Conservation (phyloP, 2,113 vertebrate genomes). For the Tichodroma muraria region DNA sequence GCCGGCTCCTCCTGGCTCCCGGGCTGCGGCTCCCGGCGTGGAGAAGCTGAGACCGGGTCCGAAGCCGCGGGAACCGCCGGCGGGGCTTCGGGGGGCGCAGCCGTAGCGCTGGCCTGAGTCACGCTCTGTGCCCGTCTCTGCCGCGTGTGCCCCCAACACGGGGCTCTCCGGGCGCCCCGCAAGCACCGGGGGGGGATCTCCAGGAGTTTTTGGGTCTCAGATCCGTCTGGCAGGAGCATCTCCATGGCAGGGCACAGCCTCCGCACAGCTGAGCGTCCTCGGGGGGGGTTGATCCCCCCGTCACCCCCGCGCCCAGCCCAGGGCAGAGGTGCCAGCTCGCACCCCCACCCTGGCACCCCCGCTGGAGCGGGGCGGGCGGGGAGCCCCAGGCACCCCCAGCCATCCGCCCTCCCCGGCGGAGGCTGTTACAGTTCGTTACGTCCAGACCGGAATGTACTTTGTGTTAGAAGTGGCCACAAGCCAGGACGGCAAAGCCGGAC, state of each 20-base stretch:
- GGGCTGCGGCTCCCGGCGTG: background rate
- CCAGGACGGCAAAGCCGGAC: constrained; percentile 64
- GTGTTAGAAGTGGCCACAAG: constrained; percentile 72
- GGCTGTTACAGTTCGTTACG: constrained; percentile 75
- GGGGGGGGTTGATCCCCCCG: background rate
- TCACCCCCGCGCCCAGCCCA: accelerated
- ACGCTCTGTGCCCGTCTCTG: background rate
- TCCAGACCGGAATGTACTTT: constrained; percentile 76
- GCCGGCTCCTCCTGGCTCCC: background rate
- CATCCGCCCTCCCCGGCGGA: background rate
- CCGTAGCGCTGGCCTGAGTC: background rate
- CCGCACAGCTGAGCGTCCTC: background rate
- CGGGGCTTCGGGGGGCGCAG: background rate
- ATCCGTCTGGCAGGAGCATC: background rate
- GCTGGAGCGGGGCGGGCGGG: background rate
- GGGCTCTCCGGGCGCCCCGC: too few species aligned
- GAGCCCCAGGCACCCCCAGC: background rate
- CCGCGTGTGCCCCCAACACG: background rate
- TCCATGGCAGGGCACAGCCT: background rate
- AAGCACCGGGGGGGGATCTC: background rate
- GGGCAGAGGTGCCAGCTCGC: background rate
- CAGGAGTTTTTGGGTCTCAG: background rate
- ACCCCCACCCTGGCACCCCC: background rate
- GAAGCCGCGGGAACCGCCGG: background rate
- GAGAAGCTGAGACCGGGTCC: background rate